phyloP scores from a whole-genome alignment of 2,797 vertebrate genomes.

The Scyliorhinus canicula region DNA sequence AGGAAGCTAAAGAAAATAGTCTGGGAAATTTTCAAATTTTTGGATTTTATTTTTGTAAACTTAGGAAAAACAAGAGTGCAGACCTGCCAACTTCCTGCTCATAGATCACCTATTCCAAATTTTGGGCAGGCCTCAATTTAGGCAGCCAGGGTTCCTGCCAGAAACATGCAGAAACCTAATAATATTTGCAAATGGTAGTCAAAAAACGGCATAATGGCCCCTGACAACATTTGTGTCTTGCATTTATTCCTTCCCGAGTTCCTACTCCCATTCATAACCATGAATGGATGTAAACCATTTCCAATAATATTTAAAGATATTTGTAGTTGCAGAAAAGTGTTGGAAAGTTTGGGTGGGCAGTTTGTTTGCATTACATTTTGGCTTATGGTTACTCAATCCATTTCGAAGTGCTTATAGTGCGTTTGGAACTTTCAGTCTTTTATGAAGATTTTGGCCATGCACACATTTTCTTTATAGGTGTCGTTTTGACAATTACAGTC shows the following conservation, averaged over 20 bases:
- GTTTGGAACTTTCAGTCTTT: not conserved
- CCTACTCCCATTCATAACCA: not conserved
- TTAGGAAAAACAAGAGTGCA: not conserved
- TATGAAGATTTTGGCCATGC: not conserved
- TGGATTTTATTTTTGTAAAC: not conserved
- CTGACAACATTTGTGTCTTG: not conserved
- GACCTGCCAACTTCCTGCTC: not conserved
- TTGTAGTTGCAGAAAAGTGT: not conserved
- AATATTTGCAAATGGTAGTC: not conserved
- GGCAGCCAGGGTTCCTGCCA: not conserved
- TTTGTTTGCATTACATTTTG: not conserved
- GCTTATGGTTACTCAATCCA: not conserved
- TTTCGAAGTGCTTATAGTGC: not conserved
- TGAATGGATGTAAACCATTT: not conserved
- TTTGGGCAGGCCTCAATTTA: not conserved
- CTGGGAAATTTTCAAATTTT: not conserved
- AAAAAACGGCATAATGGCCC: not conserved
- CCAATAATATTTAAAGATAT: not conserved
- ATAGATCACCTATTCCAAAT: not conserved
- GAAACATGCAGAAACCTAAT: not conserved
- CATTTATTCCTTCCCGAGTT: not conserved
- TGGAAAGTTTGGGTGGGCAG: not conserved
- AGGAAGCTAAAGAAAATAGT: not conserved
- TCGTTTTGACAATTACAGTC: not conserved
- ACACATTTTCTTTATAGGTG: not conserved